Percentiles rank a stretch among this genome's conserved stretches.
Evolutionary conservation across 2,888 invertebrate genomes (phyloP).

Genomic region (Pseudeuparius sepicola): DNA sequence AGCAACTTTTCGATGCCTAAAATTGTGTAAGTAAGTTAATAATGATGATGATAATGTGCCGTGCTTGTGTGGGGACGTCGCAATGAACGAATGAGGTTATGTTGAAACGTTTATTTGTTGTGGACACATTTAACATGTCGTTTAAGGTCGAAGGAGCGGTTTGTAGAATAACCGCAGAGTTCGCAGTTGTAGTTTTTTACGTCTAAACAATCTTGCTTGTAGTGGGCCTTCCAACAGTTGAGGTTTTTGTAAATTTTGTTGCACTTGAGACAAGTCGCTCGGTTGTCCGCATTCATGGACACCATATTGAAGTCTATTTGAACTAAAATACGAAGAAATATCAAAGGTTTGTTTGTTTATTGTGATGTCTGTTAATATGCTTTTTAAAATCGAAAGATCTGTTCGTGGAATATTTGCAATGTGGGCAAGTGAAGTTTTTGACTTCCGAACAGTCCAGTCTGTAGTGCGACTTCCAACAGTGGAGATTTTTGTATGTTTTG

Average conservation of each 20-base stretch:
- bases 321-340: too few species aligned
- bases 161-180: constrained; percentile 2
- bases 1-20: too few species aligned
- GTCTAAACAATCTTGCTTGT: constrained; percentile 15
- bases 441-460: constrained; percentile 10
- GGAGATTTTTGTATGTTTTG: constrained; percentile 9
- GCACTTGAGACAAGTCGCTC: constrained; percentile 15
- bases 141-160: constrained; percentile 8
- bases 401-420: constrained; percentile 4
- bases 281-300: too few species aligned
- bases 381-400: constrained; percentile 11
- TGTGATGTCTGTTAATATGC: constrained; percentile 7
- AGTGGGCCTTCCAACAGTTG: constrained; percentile 18
- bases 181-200: constrained; percentile 9
- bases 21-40: too few species aligned
- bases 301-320: too few species aligned
- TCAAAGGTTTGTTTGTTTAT: too few species aligned
- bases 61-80: too few species aligned
- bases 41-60: too few species aligned
- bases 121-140: constrained; percentile 3
- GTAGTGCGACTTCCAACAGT: constrained; percentile 8
- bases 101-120: too few species aligned
- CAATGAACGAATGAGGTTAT: too few species aligned
- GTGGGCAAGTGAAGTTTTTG: constrained; percentile 1
- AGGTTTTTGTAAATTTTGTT: constrained; percentile 17